Percentiles rank a stretch among this genome's conserved stretches.
These are phyloP conservation scores for Lanius ludovicianus DNA, from an alignment of 2,113 vertebrate species.

Conservation along the genomic window DNA sequence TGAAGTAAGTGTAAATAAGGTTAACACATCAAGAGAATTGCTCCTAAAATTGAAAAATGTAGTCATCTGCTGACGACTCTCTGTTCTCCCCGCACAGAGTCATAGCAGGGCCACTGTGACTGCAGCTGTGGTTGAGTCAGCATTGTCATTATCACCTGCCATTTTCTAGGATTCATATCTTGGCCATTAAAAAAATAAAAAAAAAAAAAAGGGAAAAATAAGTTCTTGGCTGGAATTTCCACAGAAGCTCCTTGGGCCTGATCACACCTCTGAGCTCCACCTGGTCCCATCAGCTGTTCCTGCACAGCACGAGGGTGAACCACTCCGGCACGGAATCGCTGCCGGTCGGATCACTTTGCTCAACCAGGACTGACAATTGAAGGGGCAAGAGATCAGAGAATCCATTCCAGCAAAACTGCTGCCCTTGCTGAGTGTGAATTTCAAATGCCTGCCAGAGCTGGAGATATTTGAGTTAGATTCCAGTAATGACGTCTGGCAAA, in stretches of 20 bases:
- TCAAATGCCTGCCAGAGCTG: neutral
- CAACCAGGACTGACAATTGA: neutral
- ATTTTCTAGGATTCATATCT: neutral
- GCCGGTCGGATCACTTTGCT: rapidly evolving
- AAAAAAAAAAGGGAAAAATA: neutral
- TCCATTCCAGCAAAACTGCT: neutral
- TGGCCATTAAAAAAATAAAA: neutral
- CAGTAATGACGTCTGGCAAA: neutral
- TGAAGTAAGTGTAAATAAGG: constrained; percentile 38
- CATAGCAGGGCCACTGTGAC: neutral
- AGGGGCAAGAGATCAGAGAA: neutral
- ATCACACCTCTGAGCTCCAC: neutral
- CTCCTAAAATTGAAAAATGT: constrained; percentile 17
- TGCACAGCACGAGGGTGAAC: neutral
- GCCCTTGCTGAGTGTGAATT: neutral
- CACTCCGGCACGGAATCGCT: neutral
- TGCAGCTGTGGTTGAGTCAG: neutral
- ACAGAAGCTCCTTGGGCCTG: neutral
- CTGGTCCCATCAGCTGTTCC: neutral
- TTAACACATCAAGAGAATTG: neutral
- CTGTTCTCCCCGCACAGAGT: neutral
- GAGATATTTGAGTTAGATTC: neutral
- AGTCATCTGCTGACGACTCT: neutral
- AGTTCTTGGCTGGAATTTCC: neutral
- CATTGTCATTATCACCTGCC: neutral